Evolutionary conservation across 2,113 vertebrate genomes (phyloP).

Genomic region (Sporophila hypoxantha): DNA sequence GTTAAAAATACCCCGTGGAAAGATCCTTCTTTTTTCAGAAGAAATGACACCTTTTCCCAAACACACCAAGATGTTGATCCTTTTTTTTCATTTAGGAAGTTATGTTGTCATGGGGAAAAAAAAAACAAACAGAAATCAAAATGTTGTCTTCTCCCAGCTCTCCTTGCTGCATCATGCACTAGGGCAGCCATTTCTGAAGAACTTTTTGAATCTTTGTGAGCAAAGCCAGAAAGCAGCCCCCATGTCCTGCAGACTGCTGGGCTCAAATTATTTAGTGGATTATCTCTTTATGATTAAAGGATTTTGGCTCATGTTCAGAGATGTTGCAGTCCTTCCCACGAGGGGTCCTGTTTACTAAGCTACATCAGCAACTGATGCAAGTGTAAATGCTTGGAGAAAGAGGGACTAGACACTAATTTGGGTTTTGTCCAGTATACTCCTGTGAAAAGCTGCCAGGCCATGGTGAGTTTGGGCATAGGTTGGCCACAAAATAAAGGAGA

Average conservation of each 20-base stretch:
- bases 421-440: not conserved
- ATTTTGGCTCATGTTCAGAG: slow-evolving; percentile 29
- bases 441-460: not conserved
- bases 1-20: not conserved
- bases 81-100: not conserved
- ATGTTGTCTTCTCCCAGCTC: not conserved
- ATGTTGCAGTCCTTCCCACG: not conserved
- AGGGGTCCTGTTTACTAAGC: slow-evolving; percentile 1
- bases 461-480: not conserved
- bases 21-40: not conserved
- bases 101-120: not conserved
- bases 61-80: not conserved
- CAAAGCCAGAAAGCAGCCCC: not conserved
- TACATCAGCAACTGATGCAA: not conserved
- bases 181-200: not conserved
- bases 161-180: not conserved
- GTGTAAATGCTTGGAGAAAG: not conserved
- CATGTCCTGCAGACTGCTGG: not conserved
- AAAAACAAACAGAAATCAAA: not conserved
- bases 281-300: slow-evolving; percentile 39
- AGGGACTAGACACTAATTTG: not conserved
- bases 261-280: slow-evolving; percentile 31
- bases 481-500: not conserved
- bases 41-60: not conserved
- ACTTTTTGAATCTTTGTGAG: not conserved